phyloP scores from a whole-genome alignment of 2,797 vertebrate genomes.

The Microctenopoma steveboyesi region DNA sequence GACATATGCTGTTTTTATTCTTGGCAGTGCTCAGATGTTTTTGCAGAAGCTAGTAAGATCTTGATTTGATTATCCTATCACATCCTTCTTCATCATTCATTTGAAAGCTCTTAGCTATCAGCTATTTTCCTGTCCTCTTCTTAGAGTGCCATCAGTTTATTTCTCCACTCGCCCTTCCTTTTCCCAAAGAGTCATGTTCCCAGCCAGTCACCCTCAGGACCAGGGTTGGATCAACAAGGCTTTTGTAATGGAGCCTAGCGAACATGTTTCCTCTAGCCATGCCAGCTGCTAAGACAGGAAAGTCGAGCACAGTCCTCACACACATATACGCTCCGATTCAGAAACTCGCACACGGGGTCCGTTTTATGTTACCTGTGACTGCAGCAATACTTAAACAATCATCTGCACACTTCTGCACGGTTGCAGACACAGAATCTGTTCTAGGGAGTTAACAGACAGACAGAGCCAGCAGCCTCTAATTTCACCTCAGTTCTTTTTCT shows the following conservation, averaged over 20 bases:
- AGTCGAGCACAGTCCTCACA: conserved; percentile 53
- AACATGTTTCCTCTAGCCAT: conserved; percentile 77
- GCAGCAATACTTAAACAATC: conserved; percentile 12
- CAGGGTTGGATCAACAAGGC: conserved; percentile 75
- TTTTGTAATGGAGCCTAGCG: conserved; percentile 74
- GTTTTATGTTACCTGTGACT: conserved; percentile 47
- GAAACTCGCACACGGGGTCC: conserved; percentile 36
- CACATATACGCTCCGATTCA: conserved; percentile 33
- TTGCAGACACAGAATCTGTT: conserved; percentile 6
- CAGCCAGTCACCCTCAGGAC: conserved; percentile 68
- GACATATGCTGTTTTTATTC: conserved; percentile 37
- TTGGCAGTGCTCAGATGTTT: conserved; percentile 38
- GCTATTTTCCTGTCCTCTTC: conserved; percentile 47
- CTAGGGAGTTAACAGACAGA: neutral
- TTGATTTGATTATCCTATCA: conserved; percentile 26
- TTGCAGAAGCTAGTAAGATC: conserved; percentile 13
- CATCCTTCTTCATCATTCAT: conserved; percentile 35
- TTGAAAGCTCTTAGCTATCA: conserved; percentile 12
- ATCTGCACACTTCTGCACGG: conserved; percentile 23
- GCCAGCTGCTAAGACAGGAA: conserved; percentile 74
- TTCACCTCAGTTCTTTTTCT: neutral
- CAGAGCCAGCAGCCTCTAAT: conserved; percentile 4
- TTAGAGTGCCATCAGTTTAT: conserved; percentile 57
- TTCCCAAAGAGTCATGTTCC: conserved; percentile 64
- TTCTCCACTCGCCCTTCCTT: conserved; percentile 53